These are phyloP conservation scores for Apostichopus japonicus DNA, from an alignment of 35 echinoderm and acorn worm genomes.

Conservation along the genomic window DNA sequence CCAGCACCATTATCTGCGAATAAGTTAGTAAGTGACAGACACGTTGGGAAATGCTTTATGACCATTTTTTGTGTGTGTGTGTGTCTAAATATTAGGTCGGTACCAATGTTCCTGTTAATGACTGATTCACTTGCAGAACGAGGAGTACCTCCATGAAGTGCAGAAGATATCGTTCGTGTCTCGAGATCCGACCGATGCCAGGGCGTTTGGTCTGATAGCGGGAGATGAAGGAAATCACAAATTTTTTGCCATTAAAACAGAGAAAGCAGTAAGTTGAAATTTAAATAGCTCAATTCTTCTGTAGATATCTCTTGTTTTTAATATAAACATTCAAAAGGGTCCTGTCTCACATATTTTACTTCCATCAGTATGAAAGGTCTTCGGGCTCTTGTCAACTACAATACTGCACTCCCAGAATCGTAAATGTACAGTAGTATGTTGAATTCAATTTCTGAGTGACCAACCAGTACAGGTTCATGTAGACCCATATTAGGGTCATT, in stretches of 20 bases:
- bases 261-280: slow-evolving; percentile 75
- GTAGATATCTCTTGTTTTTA: background rate
- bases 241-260: slow-evolving; percentile 96
- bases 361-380: background rate
- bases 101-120: background rate
- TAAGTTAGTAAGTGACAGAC: too few species aligned
- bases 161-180: slow-evolving; percentile 95
- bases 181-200: slow-evolving; percentile 82
- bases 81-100: too few species aligned
- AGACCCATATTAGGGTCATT: too few species aligned
- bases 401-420: too few species aligned
- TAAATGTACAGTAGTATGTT: too few species aligned
- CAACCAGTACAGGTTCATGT: too few species aligned
- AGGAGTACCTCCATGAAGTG: slow-evolving; percentile 79
- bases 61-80: too few species aligned
- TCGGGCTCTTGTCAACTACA: too few species aligned
- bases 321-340: background rate
- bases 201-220: slow-evolving; percentile 85
- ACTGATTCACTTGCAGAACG: slow-evolving; percentile 51
- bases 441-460: too few species aligned
- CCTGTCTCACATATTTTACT: background rate
- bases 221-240: slow-evolving; percentile 88
- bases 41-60: too few species aligned
- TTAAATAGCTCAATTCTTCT: background rate
- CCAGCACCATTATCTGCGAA: too few species aligned